Evolutionary conservation across 2,888 invertebrate genomes (phyloP), one percentile per base, ranked within the genome.

Genomic region (Pterostichus madidus): DNA sequence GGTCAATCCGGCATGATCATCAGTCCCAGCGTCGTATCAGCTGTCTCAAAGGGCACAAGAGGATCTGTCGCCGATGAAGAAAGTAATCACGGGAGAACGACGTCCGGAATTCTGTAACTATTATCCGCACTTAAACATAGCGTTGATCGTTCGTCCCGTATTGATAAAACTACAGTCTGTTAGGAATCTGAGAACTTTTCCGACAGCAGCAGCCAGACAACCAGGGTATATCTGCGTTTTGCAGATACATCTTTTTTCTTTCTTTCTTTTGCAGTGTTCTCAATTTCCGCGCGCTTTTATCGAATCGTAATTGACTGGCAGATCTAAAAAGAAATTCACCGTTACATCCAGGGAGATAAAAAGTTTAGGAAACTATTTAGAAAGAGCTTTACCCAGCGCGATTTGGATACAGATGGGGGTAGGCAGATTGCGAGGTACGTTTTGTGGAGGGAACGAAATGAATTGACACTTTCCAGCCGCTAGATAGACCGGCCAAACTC

Each of bases 291-390:
- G 85, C 86, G 86, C 86, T 86, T 83, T 86, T 87, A 87, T 87
- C 86, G 86, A 86, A 86, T 86, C 86, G 86, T 87, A 87, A 87
- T 87, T 87, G 87, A 87, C 87, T 87, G 86, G 85, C 86, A 85
- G 85, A 85, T 83, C 82, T 82, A 83, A 85, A 85, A 84, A 84
- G 85, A 84, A 85, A 85, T 85, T 82, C 83, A 83, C 83, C 83
- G 84, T 84, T 84, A 85, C 84, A 84, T 85, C 84, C 64, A 78
- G 80, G 80, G 83, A 85, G 85, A 85, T 85, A 85, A 85, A 85
- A 84, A 85, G 84, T 84, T 85, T 84, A 75, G 84, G 83, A 84
- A 84, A 85, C 84, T 85, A 84, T 85, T 85, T 85, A 84, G 84
- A 84, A 85, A 83, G 83, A 84, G 84, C 85, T 85, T 84, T 83